Percentiles rank a stretch among this genome's conserved stretches.
Evolutionary conservation across 2,797 vertebrate genomes (phyloP).

Genomic region (Notolabrus celidotus): DNA sequence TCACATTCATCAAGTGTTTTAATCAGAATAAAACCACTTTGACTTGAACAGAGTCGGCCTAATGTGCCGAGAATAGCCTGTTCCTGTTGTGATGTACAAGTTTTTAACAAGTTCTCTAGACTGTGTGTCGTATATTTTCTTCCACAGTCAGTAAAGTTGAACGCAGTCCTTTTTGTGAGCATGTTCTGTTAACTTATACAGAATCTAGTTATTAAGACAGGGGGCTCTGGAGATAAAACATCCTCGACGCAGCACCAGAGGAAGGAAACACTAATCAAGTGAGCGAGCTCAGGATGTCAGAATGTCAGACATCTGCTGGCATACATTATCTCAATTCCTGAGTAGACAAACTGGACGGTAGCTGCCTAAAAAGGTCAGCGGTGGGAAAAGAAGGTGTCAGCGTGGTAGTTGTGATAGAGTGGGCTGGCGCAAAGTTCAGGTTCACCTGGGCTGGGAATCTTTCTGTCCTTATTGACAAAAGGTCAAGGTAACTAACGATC

Average conservation of each 20-base stretch:
- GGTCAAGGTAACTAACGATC: conserved; percentile 78
- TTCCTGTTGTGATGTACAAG: too few relatives aligned
- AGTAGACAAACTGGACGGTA: conserved; percentile 47
- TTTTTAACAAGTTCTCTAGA: too few relatives aligned
- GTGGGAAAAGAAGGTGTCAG: conserved; percentile 37
- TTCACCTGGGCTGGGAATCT: conserved; percentile 58
- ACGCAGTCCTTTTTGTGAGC: conserved; percentile 22
- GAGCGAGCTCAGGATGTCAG: conserved; percentile 39
- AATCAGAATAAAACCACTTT: too few relatives aligned
- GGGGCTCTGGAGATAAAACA: conserved; percentile 5
- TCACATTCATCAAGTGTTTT: too few relatives aligned
- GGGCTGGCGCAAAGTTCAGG: conserved; percentile 67
- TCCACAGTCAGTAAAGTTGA: too few relatives aligned
- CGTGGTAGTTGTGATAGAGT: conserved; percentile 67
- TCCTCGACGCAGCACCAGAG: conserved; percentile 21
- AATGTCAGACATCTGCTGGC: conserved; percentile 61
- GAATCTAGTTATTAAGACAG: conserved; percentile 33
- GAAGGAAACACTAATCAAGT: conserved; percentile 57
- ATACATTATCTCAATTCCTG: conserved; percentile 74
- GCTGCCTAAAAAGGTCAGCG: conserved; percentile 79
- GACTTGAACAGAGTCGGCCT: too few relatives aligned
- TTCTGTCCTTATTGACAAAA: conserved; percentile 75
- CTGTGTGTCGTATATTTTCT: too few relatives aligned
- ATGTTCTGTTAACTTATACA: conserved; percentile 37
- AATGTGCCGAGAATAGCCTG: too few relatives aligned